phyloP scores from a whole-genome alignment of 2,113 vertebrate species.

The Tachysurus vachellii region DNA sequence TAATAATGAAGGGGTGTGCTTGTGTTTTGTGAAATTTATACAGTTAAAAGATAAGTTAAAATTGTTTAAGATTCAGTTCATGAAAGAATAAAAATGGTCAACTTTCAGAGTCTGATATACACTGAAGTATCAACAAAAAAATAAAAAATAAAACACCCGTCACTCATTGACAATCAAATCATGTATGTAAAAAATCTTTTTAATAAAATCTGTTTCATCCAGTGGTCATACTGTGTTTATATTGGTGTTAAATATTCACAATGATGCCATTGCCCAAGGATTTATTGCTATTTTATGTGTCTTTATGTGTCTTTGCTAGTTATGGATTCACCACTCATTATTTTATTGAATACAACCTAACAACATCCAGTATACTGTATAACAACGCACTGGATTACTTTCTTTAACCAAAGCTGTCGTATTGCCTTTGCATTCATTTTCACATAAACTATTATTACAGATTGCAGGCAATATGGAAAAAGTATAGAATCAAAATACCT shows the following conservation, averaged over 20 bases:
- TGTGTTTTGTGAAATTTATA: neutral
- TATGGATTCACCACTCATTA: neutral
- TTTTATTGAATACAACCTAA: neutral
- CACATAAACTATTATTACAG: neutral
- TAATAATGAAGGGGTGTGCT: neutral
- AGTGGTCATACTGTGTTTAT: neutral
- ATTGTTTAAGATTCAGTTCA: neutral
- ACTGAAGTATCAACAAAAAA: neutral
- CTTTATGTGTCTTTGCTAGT: neutral
- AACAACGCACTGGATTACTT: neutral
- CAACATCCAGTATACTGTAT: neutral
- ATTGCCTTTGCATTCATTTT: neutral
- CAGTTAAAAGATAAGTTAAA: no score
- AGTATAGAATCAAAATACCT: neutral
- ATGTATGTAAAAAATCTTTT: neutral
- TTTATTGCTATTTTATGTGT: conserved; percentile 6
- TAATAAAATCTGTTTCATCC: neutral
- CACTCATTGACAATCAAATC: neutral
- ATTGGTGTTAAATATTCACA: neutral
- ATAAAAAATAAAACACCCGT: neutral
- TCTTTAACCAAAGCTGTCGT: neutral
- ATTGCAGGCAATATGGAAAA: no score
- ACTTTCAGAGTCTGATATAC: neutral
- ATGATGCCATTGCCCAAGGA: neutral
- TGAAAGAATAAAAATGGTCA: neutral